Evolutionary conservation across 2,797 vertebrate species (phyloP).

Genomic region (Sardinella longiceps): DNA sequence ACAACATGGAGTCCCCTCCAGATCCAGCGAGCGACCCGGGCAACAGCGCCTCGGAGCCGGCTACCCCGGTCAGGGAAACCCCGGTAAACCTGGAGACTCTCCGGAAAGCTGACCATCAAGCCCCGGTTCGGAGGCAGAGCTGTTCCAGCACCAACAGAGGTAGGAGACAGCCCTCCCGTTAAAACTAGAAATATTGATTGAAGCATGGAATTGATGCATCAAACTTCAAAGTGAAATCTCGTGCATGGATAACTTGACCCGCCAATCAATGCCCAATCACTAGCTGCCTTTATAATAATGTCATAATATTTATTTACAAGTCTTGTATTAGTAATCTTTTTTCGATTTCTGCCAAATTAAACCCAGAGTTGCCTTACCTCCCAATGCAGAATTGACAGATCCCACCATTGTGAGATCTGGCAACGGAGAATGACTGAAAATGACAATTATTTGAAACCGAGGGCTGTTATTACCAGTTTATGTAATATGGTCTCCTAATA

Average conservation of each 20-base stretch:
- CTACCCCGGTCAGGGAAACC: constrained; percentile 89
- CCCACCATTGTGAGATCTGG: constrained; percentile 54
- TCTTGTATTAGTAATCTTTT: background rate
- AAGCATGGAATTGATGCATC: constrained; percentile 53
- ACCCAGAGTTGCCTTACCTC: constrained; percentile 52
- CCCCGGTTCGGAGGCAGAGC: constrained; percentile 89
- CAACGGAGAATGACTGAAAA: constrained; percentile 12
- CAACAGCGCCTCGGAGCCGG: constrained; percentile 91
- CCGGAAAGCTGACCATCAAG: constrained; percentile 91
- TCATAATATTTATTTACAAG: background rate
- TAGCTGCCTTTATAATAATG: constrained; percentile 7
- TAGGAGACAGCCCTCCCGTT: constrained; percentile 65
- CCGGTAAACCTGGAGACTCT: constrained; percentile 90
- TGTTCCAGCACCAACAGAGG: constrained; percentile 90
- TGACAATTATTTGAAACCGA: constrained; percentile 1
- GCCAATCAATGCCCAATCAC: constrained; percentile 8
- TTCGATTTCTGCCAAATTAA: constrained; percentile 6
- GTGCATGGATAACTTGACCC: constrained; percentile 45
- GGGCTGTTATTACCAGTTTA: background rate
- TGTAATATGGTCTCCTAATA: background rate
- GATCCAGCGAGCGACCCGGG: constrained; percentile 93
- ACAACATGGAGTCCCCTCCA: constrained; percentile 97
- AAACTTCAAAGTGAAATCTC: constrained; percentile 76
- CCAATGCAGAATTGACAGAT: constrained; percentile 65
- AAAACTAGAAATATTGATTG: constrained; percentile 40